phyloP scores from a whole-genome alignment of 1,140 invertebrate genomes.

The Leptestheria dahalacensis region DNA sequence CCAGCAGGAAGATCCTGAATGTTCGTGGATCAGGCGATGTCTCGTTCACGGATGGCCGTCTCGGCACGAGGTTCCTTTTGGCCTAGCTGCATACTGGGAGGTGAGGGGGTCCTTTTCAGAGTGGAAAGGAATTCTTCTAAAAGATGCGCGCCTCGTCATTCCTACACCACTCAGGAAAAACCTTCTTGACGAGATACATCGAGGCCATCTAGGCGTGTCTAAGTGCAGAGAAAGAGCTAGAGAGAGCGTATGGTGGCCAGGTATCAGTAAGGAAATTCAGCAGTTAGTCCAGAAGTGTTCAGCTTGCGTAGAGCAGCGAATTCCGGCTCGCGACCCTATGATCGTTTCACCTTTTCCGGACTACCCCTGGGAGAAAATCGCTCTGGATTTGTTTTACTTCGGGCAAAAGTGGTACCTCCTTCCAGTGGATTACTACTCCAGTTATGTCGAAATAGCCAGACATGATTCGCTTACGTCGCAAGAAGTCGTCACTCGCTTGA shows the following conservation, averaged over 20 bases:
- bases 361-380: not conserved
- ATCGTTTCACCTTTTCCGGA: not conserved
- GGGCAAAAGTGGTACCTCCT: not conserved
- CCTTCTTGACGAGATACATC: slow-evolving; percentile 25
- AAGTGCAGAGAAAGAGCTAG: slow-evolving; percentile 4
- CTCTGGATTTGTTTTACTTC: not conserved
- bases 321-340: not conserved
- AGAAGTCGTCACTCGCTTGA: not conserved
- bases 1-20: not conserved
- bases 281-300: not conserved
- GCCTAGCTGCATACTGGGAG: slow-evolving; percentile 16
- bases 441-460: not conserved
- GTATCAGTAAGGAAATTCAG: not conserved
- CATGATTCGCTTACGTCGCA: not conserved
- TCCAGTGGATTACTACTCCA: not conserved
- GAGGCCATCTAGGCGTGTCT: slow-evolving; percentile 24
- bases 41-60: not conserved
- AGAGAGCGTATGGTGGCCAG: not conserved
- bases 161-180: slow-evolving; percentile 20
- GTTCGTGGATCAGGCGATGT: not conserved
- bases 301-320: not conserved
- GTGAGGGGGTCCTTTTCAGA: slow-evolving; percentile 20
- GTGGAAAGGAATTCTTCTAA: slow-evolving; percentile 23
- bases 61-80: no score
- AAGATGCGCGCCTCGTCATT: slow-evolving; percentile 24